These are phyloP conservation scores for Lynx canadensis DNA, from an alignment of 2,113 vertebrate species.

Conservation along the genomic window DNA sequence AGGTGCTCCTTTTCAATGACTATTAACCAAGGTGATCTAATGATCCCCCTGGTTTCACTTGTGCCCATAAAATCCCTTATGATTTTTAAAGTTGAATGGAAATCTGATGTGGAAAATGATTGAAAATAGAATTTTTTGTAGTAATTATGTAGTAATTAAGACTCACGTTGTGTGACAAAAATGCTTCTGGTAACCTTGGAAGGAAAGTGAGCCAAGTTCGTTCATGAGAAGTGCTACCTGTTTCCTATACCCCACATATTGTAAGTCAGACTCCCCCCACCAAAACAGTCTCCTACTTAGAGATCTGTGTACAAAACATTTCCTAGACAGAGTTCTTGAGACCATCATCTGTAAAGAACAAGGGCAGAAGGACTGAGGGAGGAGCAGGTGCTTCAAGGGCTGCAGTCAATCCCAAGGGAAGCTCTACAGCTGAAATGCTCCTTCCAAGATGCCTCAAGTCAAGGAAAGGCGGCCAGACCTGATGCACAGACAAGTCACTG, in stretches of 20 bases:
- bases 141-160: neutral
- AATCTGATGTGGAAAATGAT: neutral
- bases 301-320: neutral
- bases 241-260: neutral
- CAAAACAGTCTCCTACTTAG: neutral
- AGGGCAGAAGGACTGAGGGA: neutral
- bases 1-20: neutral
- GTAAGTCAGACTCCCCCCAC: neutral
- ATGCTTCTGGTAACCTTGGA: neutral
- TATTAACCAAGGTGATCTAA: no score
- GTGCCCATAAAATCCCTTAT: neutral
- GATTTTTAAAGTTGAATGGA: neutral
- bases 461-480: neutral
- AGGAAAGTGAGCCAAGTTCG: neutral
- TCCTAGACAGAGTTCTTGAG: neutral
- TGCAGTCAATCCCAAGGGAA: neutral
- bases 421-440: no score
- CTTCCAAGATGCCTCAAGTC: neutral
- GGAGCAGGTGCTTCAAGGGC: no score
- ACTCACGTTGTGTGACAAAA: neutral
- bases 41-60: neutral
- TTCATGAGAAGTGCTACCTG: neutral
- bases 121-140: neutral
- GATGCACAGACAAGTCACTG: neutral
- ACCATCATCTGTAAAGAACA: neutral